These are phyloP conservation scores for Stramonita haemastoma DNA, from an alignment of 2,888 invertebrate species.

Conservation along the genomic window DNA sequence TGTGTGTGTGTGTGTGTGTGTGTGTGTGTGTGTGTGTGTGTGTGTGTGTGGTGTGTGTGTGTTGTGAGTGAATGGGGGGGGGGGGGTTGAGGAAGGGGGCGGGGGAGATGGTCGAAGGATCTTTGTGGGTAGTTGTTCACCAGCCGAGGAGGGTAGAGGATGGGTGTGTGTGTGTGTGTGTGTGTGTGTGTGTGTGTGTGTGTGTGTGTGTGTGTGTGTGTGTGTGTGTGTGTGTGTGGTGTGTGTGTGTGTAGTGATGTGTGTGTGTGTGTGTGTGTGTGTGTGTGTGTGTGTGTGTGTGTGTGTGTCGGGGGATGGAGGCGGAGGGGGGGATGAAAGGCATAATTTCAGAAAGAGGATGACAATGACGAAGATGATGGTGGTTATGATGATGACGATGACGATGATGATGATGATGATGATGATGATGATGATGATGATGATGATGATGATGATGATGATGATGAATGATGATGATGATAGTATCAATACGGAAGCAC, in stretches of 20 bases:
- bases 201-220: not conserved
- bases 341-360: not conserved
- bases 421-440: not conserved
- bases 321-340: too few species aligned
- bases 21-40: too few species aligned
- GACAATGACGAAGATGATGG: not conserved
- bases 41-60: not conserved
- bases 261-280: not conserved
- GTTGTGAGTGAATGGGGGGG: not conserved
- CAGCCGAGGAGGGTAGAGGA: not conserved
- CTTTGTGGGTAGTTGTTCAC: too few species aligned
- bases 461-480: not conserved
- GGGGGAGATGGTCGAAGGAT: not conserved
- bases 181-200: not conserved
- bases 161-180: not conserved
- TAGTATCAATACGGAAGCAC: too few species aligned
- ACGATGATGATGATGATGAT: constrained; percentile 13
- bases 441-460: not conserved
- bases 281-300: not conserved
- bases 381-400: constrained; percentile 6
- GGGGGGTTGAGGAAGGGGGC: not conserved
- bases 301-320: too few species aligned
- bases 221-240: not conserved
- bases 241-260: too few species aligned
- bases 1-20: too few species aligned